Conservation (phyloP, 2,888 invertebrate genomes). For the Saturnia japonica region DNA sequence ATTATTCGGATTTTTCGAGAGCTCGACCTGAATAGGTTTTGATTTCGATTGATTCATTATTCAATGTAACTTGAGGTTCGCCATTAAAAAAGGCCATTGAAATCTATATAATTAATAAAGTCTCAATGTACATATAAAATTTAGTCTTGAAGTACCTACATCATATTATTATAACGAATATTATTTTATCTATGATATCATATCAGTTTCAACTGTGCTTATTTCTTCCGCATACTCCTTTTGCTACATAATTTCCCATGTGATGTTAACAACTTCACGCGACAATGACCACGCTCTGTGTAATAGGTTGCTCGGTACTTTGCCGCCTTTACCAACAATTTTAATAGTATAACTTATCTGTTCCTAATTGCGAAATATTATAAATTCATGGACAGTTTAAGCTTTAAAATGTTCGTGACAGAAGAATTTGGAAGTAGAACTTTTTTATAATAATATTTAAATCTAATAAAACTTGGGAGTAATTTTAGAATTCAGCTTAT, state of each 20-base stretch:
- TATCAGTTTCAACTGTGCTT: not conserved
- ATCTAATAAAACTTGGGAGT: not conserved
- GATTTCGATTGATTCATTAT: no score
- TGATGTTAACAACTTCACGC: constrained; percentile 19
- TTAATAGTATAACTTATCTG: constrained; percentile 2
- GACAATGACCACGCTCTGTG: constrained; percentile 2
- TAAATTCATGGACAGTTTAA: not conserved
- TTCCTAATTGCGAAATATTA: not conserved
- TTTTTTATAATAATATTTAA: not conserved
- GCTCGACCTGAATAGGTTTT: not conserved
- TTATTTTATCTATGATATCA: constrained; percentile 9
- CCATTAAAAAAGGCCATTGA: no score
- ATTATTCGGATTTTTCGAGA: not conserved
- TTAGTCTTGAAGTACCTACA: not conserved
- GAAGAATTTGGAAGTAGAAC: not conserved
- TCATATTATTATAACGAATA: not conserved
- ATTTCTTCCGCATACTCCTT: not conserved
- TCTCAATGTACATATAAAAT: not conserved
- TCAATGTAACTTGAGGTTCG: no score
- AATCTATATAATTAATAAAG: not conserved
- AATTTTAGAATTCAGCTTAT: not conserved
- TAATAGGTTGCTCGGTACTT: not conserved
- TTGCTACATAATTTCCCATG: constrained; percentile 24
- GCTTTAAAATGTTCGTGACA: not conserved
- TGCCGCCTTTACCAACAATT: not conserved